Base-by-base conservation (phyloP, 1,140 invertebrate species). In the Papilio aristodemus region DNA sequence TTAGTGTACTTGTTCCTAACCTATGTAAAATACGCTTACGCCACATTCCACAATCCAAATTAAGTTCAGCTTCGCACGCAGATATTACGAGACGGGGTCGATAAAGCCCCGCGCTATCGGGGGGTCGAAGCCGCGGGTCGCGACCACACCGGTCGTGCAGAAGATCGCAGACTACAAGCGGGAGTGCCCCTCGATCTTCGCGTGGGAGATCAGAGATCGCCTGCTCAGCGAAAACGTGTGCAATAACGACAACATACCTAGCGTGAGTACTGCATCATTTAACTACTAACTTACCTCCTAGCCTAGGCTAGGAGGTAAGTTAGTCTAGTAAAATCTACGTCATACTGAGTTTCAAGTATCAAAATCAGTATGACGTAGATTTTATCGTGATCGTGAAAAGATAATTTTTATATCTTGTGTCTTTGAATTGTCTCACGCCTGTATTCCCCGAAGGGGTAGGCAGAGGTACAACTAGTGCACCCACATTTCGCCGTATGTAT, bases 241-340 rank as follows among this genome's bases (percentile, higher is more conserved):
- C 93, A 99, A 97, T 90, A 98, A 98, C 91, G 99, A 99, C 92
- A 99, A 99, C 92, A 99, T 99, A 80, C 99, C 99, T 70, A 99
- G 98, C 90, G 99, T 99, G 93, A 99, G 98, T 98, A 91, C 36
- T 25, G 41, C 70, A 58, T 39, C 59, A 17, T 66, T 57, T 62
- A 22, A 4, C 13, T 68, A 38, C 62, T 32, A 10, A 63, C 59
- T 1, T 7, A 17, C 19, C 17, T 54, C 43, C 9, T n/a, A n/a
- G n/a, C n/a, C n/a, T n/a, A n/a, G n/a, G n/a, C n/a, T n/a, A n/a
- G n/a, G n/a, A n/a, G n/a, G n/a, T n/a, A n/a, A n/a, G n/a, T n/a
- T n/a, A n/a, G n/a, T n/a, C n/a, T n/a, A n/a, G n/a, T n/a, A n/a
- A n/a, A n/a, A n/a, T n/a, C n/a, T n/a, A n/a, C n/a, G n/a, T n/a